Base-by-base conservation (phyloP, 2,888 invertebrate genomes). In the Teinopalpus imperialis region DNA sequence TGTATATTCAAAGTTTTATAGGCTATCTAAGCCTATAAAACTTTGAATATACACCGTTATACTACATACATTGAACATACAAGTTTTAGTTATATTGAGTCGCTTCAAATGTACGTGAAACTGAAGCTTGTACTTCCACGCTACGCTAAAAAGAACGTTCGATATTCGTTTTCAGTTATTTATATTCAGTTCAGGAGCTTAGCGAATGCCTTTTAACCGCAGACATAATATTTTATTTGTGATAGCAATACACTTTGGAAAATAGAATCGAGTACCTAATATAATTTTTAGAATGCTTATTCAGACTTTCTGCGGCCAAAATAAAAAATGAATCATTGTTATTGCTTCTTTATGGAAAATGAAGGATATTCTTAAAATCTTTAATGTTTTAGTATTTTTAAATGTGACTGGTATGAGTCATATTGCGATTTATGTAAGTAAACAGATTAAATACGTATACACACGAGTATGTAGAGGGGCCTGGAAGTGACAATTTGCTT, bases 241-340 rank as follows among this genome's bases (percentile, higher is more conserved):
- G 47, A 45, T 46, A 27, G 31, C 37, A 52, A 54, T 53, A 54
- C 56, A 56, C 55, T 59, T 49, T 42, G 39, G 49, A 40, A 57
- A 53, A 59, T 56, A 56, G 53, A 52, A 48, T 52, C 26, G 36
- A 39, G 45, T 24, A 45, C 34, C 10, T 36, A 48, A 30, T 10
- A 32, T 39, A 46, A 13, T 47, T 51, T 43, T 26, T 35, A 40
- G 36, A 43, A 7, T 10, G 1, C 2, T n/a, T 20, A 34, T 34
- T 39, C 45, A 21, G 41, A 36, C 23, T 21, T 49, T 9, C 13
- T 10, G 23, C 27, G 13, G 30, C 7, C 23, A 21, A 21, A 36
- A 30, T 20, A 36, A 32, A n/a, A 43, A 43, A 30, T 36, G 26
- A 34, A 34, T 20, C 20, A 42, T 10, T 23, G 10, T 34, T 42